Evolutionary conservation across 2,888 invertebrate species (phyloP).

Genomic region (Cyaniris semiargus): DNA sequence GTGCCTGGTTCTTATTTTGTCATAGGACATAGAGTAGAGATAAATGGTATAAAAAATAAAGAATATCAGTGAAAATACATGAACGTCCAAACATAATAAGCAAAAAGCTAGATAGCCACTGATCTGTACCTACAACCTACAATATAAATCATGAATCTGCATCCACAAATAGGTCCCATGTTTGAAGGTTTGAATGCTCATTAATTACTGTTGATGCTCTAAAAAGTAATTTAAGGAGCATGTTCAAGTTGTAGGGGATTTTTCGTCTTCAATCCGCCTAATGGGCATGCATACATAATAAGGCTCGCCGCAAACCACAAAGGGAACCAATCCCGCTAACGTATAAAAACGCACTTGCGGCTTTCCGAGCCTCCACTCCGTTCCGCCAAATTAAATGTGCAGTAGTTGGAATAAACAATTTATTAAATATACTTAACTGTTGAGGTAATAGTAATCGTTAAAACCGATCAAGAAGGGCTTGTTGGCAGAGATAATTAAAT

Average conservation of each 20-base stretch:
- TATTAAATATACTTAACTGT: neutral
- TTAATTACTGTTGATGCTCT: neutral
- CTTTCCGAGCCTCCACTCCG: neutral
- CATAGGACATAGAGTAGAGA: too few relatives aligned
- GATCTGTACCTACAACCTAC: neutral
- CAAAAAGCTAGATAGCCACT: neutral
- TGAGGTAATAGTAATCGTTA: too few relatives aligned
- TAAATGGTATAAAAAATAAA: too few relatives aligned
- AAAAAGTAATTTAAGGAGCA: neutral
- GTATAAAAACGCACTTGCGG: constrained; percentile 1
- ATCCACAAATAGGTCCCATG: neutral
- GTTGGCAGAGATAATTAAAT: too few relatives aligned
- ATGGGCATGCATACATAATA: constrained; percentile 4
- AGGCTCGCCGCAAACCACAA: constrained; percentile 23
- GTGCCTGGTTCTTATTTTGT: too few relatives aligned
- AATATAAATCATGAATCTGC: neutral
- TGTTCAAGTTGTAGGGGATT: constrained; percentile 1
- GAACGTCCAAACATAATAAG: neutral
- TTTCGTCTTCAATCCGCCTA: constrained; percentile 26
- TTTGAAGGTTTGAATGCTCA: neutral
- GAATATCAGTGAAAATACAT: neutral
- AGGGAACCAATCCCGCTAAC: constrained; percentile 20
- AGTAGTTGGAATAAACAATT: neutral
- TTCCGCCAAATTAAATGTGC: constrained; percentile 2
- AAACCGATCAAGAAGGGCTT: too few relatives aligned